Conservation (phyloP, 2,888 invertebrate species). For the Empis livida region DNA sequence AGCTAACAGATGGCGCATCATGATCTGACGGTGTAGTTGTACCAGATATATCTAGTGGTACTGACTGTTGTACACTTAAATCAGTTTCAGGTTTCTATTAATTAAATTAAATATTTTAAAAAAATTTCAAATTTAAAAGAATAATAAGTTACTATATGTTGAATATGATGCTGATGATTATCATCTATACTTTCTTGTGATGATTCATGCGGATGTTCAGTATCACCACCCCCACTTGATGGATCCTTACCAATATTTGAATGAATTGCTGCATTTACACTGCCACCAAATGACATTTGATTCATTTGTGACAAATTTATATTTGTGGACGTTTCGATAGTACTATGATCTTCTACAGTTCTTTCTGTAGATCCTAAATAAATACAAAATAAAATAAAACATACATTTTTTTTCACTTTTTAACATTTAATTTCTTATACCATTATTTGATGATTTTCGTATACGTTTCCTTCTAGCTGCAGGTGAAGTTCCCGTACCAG, state of each 20-base stretch:
- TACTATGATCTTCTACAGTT: slow-evolving; percentile 37
- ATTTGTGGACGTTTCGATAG: slow-evolving; percentile 29
- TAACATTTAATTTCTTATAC: slow-evolving; percentile 17
- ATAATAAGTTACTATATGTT: slow-evolving; percentile 1
- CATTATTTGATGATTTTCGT: slow-evolving; percentile 50
- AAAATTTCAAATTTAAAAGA: background rate
- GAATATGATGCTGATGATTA: slow-evolving; percentile 25
- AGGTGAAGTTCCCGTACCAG: slow-evolving; percentile 48
- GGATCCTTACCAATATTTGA: slow-evolving; percentile 36
- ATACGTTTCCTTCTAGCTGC: slow-evolving; percentile 48
- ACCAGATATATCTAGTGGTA: slow-evolving; percentile 36
- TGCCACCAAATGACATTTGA: slow-evolving; percentile 37
- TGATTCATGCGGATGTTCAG: slow-evolving; percentile 39
- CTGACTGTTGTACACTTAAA: slow-evolving; percentile 33
- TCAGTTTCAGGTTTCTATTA: slow-evolving; percentile 35
- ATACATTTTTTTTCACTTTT: background rate
- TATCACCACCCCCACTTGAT: slow-evolving; percentile 37
- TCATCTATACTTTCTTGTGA: slow-evolving; percentile 42
- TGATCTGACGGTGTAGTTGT: slow-evolving; percentile 36
- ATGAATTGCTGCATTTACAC: slow-evolving; percentile 31
- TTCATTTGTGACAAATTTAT: slow-evolving; percentile 38
- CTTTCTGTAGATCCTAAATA: slow-evolving; percentile 41
- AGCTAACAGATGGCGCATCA: slow-evolving; percentile 28
- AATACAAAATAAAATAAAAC: background rate
- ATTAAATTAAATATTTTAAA: too few relatives aligned